Evolutionary conservation across 2,888 invertebrate genomes (phyloP).

Genomic region (Megaustenia siamemsis): DNA sequence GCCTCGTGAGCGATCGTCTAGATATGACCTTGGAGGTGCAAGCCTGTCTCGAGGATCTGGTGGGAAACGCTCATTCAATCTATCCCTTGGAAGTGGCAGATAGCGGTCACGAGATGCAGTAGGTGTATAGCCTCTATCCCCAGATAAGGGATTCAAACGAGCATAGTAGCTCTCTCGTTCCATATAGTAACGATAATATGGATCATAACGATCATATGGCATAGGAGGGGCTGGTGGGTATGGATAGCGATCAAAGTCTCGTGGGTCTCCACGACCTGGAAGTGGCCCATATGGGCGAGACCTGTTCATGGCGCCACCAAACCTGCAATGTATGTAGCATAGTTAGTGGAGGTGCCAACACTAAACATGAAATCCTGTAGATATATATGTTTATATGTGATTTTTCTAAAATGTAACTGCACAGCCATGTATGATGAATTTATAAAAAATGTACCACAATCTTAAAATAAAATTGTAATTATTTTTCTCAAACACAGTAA

Average conservation of each 20-base stretch:
- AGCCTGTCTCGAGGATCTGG: constrained; percentile 63
- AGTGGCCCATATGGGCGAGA: constrained; percentile 60
- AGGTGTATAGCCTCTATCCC: constrained; percentile 63
- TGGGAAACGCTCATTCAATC: constrained; percentile 54
- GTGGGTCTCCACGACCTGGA: constrained; percentile 55
- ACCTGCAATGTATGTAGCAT: constrained; percentile 14
- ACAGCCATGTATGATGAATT: too few relatives aligned
- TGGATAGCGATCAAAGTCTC: constrained; percentile 55
- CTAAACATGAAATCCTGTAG: too few relatives aligned
- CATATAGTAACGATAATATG: constrained; percentile 62
- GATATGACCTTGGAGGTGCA: constrained; percentile 61
- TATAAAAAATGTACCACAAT: too few relatives aligned
- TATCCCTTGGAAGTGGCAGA: constrained; percentile 53
- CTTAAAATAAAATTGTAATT: too few relatives aligned
- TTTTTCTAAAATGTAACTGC: too few relatives aligned
- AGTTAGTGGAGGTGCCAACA: too few relatives aligned
- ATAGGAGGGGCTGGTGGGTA: constrained; percentile 52
- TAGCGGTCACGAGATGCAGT: constrained; percentile 63
- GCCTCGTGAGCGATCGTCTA: constrained; percentile 60
- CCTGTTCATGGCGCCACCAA: constrained; percentile 57
- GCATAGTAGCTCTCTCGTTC: constrained; percentile 65
- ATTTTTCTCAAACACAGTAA: too few relatives aligned
- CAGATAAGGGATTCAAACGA: constrained; percentile 61
- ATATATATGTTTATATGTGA: too few relatives aligned
- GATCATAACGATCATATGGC: constrained; percentile 59